Evolutionary conservation across 1,140 invertebrate species (phyloP).

Genomic region (Pygmarrhopalites habei): DNA sequence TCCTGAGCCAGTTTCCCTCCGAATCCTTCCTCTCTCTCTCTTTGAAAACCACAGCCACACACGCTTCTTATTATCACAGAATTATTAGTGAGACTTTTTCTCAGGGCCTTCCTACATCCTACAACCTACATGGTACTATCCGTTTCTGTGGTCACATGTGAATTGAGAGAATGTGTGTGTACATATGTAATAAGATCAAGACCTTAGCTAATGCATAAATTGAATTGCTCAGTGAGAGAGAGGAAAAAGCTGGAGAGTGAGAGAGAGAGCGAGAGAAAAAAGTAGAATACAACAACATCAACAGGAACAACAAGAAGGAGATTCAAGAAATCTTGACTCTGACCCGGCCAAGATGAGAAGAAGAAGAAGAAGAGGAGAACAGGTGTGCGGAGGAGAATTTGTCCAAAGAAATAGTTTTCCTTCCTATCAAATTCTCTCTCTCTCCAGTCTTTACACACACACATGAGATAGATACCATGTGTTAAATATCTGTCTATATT

Average conservation of each 20-base stretch:
- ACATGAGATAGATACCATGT: no score
- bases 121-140: neutral
- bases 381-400: conserved; percentile 14
- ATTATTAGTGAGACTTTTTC: neutral
- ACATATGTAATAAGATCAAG: neutral
- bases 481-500: no score
- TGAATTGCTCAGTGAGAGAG: neutral
- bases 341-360: conserved; percentile 3
- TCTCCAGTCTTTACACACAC: no score
- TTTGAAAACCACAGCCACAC: neutral
- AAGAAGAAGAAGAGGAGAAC: no score
- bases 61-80: neutral
- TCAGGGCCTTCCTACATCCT: neutral
- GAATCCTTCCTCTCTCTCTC: neutral
- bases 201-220: conserved; percentile 7
- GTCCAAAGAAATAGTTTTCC: conserved; percentile 3
- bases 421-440: neutral
- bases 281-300: neutral
- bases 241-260: no score
- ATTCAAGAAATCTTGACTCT: neutral
- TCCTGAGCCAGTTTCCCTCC: neutral
- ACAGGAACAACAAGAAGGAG: neutral
- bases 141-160: neutral
- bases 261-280: no score
- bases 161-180: neutral